Evolutionary conservation across 1,140 invertebrate genomes (phyloP), one percentile per base, ranked within the genome.

Genomic region (Drosophila mojavensis): DNA sequence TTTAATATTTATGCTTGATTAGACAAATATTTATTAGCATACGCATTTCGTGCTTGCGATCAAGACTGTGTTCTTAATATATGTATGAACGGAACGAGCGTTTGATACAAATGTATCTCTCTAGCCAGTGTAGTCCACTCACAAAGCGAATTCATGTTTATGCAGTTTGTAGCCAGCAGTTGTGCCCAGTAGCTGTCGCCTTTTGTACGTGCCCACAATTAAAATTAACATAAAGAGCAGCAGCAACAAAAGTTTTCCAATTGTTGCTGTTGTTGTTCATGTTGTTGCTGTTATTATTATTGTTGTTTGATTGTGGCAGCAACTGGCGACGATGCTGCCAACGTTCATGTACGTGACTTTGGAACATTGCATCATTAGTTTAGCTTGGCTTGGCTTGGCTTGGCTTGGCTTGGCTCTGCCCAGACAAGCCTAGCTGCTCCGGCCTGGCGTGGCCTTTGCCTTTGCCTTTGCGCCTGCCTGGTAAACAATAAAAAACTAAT

Each of bases 401-500:
- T 30, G 26, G 47, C 33, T 30, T 33, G 13, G 10, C n/a, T 43
- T 3, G 3, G 20, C 20, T 3, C 20, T 24, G 28, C 28, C 15
- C 17, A 11, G 10, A 39, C 36, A 11, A 28, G 28, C 61, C 20
- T 15, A 15, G 5, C 41, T 33, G 15, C 47, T 28, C 64, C 41
- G 47, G n/a, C 36, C 2, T 48, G 36, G 15, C 7, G 15, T 33
- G 15, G 55, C 36, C 6, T 24, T 24, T 20, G 28, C 13, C 39
- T 1, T 53, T 24, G 45, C 50, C 56, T 24, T 39, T 43, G 53
- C 41, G 17, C 17, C 20, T 3, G 43, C 72, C 36, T 63, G 54
- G 43, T 73, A 83, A 88, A 88, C 83, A 86, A 86, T 86, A 82
- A 88, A 88, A 86, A 86, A 86, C 83, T 86, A 77, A 86, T 86